Percentiles rank a stretch among this genome's conserved stretches.
Conservation (phyloP, 2,113 vertebrate genomes). For the Callithrix jacchus region DNA sequence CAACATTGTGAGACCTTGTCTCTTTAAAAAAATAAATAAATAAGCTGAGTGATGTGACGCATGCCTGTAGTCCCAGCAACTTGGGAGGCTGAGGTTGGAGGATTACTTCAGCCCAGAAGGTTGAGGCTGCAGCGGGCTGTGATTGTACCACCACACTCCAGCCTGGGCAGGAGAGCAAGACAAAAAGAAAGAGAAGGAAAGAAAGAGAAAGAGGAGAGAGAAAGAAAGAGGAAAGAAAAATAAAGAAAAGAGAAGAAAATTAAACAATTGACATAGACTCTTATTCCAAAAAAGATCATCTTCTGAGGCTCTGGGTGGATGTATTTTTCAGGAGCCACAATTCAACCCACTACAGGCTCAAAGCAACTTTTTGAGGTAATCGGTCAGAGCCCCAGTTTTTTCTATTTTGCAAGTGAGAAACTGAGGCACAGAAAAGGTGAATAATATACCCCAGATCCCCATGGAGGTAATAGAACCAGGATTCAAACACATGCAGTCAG, state of each 20-base stretch:
- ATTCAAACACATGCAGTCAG: neutral
- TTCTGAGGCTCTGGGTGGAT: neutral
- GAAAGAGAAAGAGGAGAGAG: accelerated
- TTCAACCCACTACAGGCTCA: neutral
- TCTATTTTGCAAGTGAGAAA: neutral
- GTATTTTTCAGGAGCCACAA: neutral
- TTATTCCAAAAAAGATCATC: neutral
- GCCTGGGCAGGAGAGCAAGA: no score
- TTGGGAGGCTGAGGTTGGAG: no score
- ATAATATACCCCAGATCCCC: neutral
- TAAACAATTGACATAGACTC: neutral
- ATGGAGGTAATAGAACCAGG: accelerated
- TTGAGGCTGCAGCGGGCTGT: no score
- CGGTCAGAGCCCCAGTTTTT: neutral
- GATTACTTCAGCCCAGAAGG: no score
- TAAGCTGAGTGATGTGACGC: no score
- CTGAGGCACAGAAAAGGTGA: neutral
- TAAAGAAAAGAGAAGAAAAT: no score
- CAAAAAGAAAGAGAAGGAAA: no score
- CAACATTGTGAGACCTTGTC: no score
- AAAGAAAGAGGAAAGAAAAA: no score
- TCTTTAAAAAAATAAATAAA: no score
- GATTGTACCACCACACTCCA: no score
- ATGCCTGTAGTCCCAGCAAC: no score
- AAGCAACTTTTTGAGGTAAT: neutral